Base-by-base conservation (phyloP, 2,113 vertebrate genomes). In the Apistogramma diplotaenia region DNA sequence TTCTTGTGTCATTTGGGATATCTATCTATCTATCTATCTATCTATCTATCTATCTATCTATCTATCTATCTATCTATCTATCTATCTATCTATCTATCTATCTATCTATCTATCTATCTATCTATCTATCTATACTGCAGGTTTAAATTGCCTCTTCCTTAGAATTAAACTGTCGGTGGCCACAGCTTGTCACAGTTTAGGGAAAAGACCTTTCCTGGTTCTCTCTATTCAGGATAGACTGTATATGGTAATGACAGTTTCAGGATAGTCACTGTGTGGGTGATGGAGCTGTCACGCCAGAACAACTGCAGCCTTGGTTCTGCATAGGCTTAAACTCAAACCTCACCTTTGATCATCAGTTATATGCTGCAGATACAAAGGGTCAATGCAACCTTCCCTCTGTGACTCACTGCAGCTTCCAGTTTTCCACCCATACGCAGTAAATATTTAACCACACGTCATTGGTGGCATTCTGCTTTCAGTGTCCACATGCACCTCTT, bases 391-490 rank as follows among this genome's bases (percentile, higher is more conserved):
- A 27, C 60, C 74, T 85, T 86, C 57, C 56, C 78, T 21, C 70
- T 74, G 79, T 91, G 93, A 93, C 85, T 91, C 89, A 93, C 59
- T 82, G 78, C 81, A 27, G 72, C 59, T 71, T 74, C 54, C n/a
- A 19, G 33, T 56, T 43, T 74, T 85, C 84, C 75, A 18, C 78
- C 79, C 86, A 83, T 75, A 71, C 76, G 53, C 65, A 27, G 88
- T 91, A 86, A 92, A 92, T 93, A 89, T 93, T 92, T 91, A 89
- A 93, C 91, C 49, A 46, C 49, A 67, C 4, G 59, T 80, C 83
- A 87, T 40, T 40, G 73, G 59, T 76, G 67, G 49, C 74, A 79
- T 87, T 89, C 78, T 79, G 65, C 79, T 56, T 78, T 71, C 58
- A 74, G 19, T 25, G 59, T 77, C 65, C 75, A 76, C 72, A 61